Evolutionary conservation across 2,113 vertebrate genomes (phyloP), one percentile per base, ranked within the genome.

Genomic region (Isurus oxyrinchus): DNA sequence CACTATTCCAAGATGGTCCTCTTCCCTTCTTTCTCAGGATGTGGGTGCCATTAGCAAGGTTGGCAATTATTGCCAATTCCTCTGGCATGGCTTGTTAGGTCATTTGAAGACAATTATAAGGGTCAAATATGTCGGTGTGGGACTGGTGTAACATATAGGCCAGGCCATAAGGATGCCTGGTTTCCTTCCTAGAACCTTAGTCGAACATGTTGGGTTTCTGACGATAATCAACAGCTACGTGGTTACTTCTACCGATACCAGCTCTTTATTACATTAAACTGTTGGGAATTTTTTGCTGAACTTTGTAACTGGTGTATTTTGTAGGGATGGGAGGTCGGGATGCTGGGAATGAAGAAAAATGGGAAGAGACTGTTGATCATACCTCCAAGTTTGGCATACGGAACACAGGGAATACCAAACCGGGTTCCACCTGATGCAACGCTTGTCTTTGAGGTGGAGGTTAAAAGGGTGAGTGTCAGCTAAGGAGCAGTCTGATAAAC

Each of bases 291-390:
- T 88, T 84, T 96, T 61, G 31, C 27, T 84, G 14, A 19, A 2
- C 31, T 49, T 84, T 49, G 35, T 31, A 59, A 66, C 21, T 84
- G 57, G 0, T 35, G 27, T 61, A 55, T 25, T 79, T 49, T 81
- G 0, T 97, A 99, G 99, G 98, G 98, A 96, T 99, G 99, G 99
- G 99, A 99, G 96, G 98, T 99, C 86, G 99, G 99, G 49, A 99
- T 99, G 98, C 96, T 98, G 94, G 99, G 98, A 69, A 99, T 99
- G 98, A 98, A 97, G 96, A 99, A 99, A 97, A 98, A 98, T 16
- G 98, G 98, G 0, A 97, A 97, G 23, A 98, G 99, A 1, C 96
- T 99, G 35, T 97, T 99, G 10, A 96, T 99, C 21, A 96, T 99
- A 96, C 99, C 99, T 0, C 98, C 99, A 0, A 96, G 97, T 5